phyloP scores from a whole-genome alignment of 2,797 vertebrate genomes.

The Macropus fuliginosus region DNA sequence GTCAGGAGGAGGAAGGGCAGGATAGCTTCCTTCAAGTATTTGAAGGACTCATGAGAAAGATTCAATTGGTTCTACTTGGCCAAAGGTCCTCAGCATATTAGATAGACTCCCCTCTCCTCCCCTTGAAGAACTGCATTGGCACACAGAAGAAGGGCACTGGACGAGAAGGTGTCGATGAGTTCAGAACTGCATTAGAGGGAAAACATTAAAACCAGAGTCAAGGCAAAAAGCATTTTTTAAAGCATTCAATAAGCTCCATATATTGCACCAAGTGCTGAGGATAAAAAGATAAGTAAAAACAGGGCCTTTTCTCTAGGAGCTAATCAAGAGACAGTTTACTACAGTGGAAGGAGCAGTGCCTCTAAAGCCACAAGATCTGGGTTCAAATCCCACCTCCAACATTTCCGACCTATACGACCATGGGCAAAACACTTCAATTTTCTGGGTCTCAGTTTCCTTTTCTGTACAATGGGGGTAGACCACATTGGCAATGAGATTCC shows the following conservation, averaged over 20 bases:
- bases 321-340: not conserved
- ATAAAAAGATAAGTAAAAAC: not conserved
- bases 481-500: not conserved
- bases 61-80: not conserved
- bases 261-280: not conserved
- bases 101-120: not conserved
- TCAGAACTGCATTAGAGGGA: not conserved
- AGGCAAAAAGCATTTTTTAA: not conserved
- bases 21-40: not conserved
- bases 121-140: not conserved
- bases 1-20: not conserved
- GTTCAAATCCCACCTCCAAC: not conserved
- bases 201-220: not conserved
- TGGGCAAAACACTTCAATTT: not conserved
- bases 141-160: not conserved
- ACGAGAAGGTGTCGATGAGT: not conserved
- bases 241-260: not conserved
- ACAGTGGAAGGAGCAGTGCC: not conserved
- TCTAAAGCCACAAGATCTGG: not conserved
- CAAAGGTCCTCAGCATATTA: not conserved
- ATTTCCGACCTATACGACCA: not conserved
- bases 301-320: not conserved
- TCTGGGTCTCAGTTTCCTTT: not conserved
- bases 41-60: not conserved
- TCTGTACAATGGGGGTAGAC: not conserved